Evolutionary conservation across 1,140 invertebrate species (phyloP), one percentile per base, ranked within the genome.

Genomic region (Drosophila biarmipes): DNA sequence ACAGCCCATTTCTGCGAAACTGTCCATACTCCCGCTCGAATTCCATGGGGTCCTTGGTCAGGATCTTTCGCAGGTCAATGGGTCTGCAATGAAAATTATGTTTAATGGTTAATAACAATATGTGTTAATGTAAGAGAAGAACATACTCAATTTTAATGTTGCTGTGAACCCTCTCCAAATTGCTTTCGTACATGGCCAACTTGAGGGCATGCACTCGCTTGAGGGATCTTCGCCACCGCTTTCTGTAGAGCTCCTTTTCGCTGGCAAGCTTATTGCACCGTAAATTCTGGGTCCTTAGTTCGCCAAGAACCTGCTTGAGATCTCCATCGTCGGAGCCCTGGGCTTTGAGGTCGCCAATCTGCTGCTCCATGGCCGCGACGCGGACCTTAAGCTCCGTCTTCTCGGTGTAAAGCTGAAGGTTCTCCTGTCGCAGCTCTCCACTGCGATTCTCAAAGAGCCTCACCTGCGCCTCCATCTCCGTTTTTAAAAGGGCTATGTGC

Each of bases 161-260:
- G 7, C 7, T 17, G 2, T 49, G 46, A 4, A 6, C 46, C 24
- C 57, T 45, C 6, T 63, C 35, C 5, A 72, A 17, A 15, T 17
- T 62, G 40, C 52, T 76, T 34, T 84, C 77, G 27, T 56, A 68
- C 42, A 86, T 64, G 10, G 61, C 61, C 45, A 86, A 4, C n/a
- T 86, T 79, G 0, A 91, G 59, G 8, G 35, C 49, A 19, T 86
- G 80, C 6, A 91, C 52, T 4, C 58, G 72, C 1, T 62, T 69
- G 3, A 67, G 63, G 38, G 58, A 63, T 15, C 71, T 72, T 0
- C 73, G 66, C 75, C 73, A 89, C 43, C 84, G 68, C n/a, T 67
- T 68, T 34, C 87, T 91, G 56, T 90, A 91, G 4, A 57, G 72
- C n/a, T 91, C 74, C 46, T 82, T 86, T 6, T 77, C 45, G 21